These are phyloP conservation scores for Neotragus moschatus DNA, from an alignment of 2,113 vertebrate genomes.

Conservation along the genomic window DNA sequence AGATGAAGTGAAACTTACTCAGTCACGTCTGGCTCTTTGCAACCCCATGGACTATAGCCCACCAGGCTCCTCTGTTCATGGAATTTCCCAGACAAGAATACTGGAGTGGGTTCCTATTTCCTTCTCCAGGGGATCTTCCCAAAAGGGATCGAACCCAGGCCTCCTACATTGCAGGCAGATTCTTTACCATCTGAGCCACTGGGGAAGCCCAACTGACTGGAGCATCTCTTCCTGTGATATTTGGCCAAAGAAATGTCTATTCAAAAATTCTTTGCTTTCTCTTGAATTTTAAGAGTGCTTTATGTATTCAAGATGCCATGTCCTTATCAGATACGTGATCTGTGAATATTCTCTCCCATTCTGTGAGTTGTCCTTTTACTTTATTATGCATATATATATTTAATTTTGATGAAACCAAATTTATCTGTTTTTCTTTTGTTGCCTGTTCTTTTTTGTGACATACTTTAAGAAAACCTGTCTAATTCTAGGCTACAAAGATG, in stretches of 20 bases:
- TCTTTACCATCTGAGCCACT: neutral
- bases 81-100: neutral
- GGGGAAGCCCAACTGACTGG: neutral
- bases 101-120: neutral
- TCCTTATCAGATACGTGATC: neutral
- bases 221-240: neutral
- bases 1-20: neutral
- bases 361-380: neutral
- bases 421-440: neutral
- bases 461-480: neutral
- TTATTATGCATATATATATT: neutral
- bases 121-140: neutral
- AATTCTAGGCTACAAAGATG: neutral
- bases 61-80: neutral
- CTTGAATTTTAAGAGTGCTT: neutral
- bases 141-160: neutral
- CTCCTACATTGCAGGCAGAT: neutral
- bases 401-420: neutral
- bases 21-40: neutral
- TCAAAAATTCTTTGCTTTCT: neutral
- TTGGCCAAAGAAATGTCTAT: neutral
- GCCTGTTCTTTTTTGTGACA: neutral
- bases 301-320: neutral
- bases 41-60: neutral
- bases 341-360: neutral